Base-by-base conservation (phyloP, 2,113 vertebrate species). In the Brachionichthys hirsutus region DNA sequence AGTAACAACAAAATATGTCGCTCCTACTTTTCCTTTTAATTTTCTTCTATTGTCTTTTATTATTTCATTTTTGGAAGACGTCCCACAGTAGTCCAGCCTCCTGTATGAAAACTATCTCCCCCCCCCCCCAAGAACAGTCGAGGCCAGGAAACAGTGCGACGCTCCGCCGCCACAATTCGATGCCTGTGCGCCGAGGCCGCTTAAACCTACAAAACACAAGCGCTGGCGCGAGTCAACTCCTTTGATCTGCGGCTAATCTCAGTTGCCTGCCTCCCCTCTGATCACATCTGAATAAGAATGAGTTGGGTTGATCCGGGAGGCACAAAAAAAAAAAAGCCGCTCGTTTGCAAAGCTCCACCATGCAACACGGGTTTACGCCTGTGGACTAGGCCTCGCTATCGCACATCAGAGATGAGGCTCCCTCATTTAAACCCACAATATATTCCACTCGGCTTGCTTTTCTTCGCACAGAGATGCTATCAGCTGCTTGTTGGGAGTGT, bases 191-290 rank as follows among this genome's bases (percentile, higher is more conserved):
- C 76, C 42, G 56, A 77, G 79, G 79, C 77, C 46, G 78, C 77
- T 82, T 83, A 87, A 87, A 87, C 82, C 89, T 85, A 90, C 88
- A 87, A 88, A 90, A 91, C 87, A 88, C 65, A 62, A 88, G 85
- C 62, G 78, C 78, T 81, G 85, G 77, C 77, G 75, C 81, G 82
- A 82, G 80, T 84, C 85, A 73, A 81, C 80, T 79, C 82, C 87
- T 90, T 91, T 91, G 88, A 91, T 90, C 89, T 91, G 80, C 65
- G 64, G 85, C 87, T 91, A 89, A 91, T 92, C 89, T 91, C 82
- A 83, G 88, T 88, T 86, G 84, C 88, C 87, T 90, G 84, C 85
- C 82, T 90, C 84, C 86, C 86, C 87, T 90, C 87, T 89, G 88
- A 89, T 91, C 87, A 78, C 81, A 87, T 91, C 88, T 90, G 88